Base-by-base conservation (phyloP, 2,888 invertebrate species). In the Cheilosia urbana region DNA sequence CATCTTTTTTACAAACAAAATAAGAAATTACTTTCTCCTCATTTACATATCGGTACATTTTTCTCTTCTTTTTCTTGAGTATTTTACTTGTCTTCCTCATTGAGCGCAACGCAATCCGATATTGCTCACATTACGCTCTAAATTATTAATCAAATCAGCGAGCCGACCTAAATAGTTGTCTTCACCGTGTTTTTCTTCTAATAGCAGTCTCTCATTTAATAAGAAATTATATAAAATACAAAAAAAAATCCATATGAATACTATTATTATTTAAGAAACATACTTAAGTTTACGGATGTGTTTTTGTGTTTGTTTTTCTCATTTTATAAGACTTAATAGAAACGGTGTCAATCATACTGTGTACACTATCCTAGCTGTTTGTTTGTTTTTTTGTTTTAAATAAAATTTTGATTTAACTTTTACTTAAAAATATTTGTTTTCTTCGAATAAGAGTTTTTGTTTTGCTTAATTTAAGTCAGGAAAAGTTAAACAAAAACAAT, bases 121-220 rank as follows among this genome's bases (percentile, higher is more conserved):
- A 73, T 68, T 3, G 42, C 71, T 65, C 4, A 45, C 81, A 55
- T 71, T 40, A 65, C 53, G 68, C 63, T 55, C 34, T 68, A 51
- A 51, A 24, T 71, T 66, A 53, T 76, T 66, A 58, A 55, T 68
- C 65, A 83, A 75, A 66, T 34, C 69, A 77, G 77, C 57, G 45
- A 68, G 62, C 78, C 78, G 78, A 78, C 57, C 49, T 60, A 68
- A 55, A 60, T 40, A 34, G 7, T 30, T 53, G 42, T 47, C 40
- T 57, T 66, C 40, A 40, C 30, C 40, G 15, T 40, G 30, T 49
- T 55, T 42, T 76, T 55, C n/a, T 60, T 89, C 85, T 91, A 89
- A 81, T 91, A 89, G 90, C 92, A 81, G 81, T 81, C 85, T 85
- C 81, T 84, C 75, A 71, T 81, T 77, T 81, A 19, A 79, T 85